Base-by-base conservation (phyloP, 2,888 invertebrate genomes). In the Cheilosia scutellata region DNA sequence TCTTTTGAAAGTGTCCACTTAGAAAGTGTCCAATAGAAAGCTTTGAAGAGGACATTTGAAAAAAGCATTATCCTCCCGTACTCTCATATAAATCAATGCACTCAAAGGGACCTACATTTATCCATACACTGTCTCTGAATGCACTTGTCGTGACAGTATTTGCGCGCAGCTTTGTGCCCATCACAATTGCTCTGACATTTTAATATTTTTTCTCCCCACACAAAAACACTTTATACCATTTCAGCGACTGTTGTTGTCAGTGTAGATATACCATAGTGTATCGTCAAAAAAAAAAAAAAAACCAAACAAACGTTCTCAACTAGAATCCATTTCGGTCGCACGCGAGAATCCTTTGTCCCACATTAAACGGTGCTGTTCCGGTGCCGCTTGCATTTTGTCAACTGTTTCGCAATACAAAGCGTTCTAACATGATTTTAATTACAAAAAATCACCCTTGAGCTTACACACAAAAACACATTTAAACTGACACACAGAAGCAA, bases 361-460 rank as follows among this genome's bases (percentile, higher is more conserved):
- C 80, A 80, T 84, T 71, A 84, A 84, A 80, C 84, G 75, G 80
- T 84, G 75, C 60, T 80, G 75, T 80, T 84, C 84, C 84, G 79
- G 84, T 80, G 80, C 84, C 84, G 84, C 58, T 80, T 84, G 84
- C 75, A 84, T 84, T 84, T 84, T 84, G 84, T 84, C 84, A 84
- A 84, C 84, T 84, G 75, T 70, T 84, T 80, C 70, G 57, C 70
- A 80, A 33, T 66, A 80, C 84, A 84, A 84, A 84, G 84, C 75
- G 84, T 80, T 84, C 84, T 84, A 84, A 84, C 84, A 84, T 84
- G 84, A 80, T 84, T 84, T 84, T 84, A 84, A 84, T 84, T 84
- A 84, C 84, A 84, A 84, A 84, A 84, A 84, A 84, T 84, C 84
- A 84, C 84, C 84, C 84, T 84, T 84, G 79, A 84, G 84, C 84